Conservation (phyloP, 2,888 invertebrate species). For the Heliconius cydno region DNA sequence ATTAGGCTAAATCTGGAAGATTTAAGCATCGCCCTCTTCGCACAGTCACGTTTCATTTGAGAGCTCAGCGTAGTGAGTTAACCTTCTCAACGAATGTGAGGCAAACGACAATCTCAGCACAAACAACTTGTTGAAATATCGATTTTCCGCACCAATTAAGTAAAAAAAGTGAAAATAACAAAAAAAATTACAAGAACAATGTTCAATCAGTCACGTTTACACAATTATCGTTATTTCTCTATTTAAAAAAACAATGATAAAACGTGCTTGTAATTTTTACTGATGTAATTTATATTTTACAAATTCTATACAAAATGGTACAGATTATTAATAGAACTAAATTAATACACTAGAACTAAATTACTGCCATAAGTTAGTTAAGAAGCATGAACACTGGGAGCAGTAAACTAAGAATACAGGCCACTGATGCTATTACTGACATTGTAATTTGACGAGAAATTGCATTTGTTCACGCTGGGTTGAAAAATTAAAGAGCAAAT, state of each 20-base stretch:
- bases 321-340: too few species aligned
- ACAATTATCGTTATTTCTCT: too few species aligned
- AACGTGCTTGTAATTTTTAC: too few species aligned
- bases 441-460: conserved; percentile 24
- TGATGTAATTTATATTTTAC: neutral
- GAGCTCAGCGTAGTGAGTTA: conserved; percentile 21
- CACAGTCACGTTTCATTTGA: neutral
- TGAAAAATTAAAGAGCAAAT: conserved; percentile 34
- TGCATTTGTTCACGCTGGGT: conserved; percentile 19
- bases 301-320: neutral
- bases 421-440: conserved; percentile 13
- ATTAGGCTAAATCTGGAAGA: conserved; percentile 27
- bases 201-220: conserved; percentile 18
- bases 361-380: neutral
- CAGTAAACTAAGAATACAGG: neutral
- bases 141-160: conserved; percentile 18
- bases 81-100: conserved; percentile 26
- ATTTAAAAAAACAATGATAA: too few species aligned
- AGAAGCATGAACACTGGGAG: neutral
- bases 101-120: conserved; percentile 13
- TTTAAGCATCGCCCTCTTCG: conserved; percentile 29
- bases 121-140: conserved; percentile 33
- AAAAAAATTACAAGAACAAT: conserved; percentile 13
- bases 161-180: conserved; percentile 8
- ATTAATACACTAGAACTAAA: neutral